Conservation (phyloP, 2,888 invertebrate genomes). For the Sarcophaga subvicina region DNA sequence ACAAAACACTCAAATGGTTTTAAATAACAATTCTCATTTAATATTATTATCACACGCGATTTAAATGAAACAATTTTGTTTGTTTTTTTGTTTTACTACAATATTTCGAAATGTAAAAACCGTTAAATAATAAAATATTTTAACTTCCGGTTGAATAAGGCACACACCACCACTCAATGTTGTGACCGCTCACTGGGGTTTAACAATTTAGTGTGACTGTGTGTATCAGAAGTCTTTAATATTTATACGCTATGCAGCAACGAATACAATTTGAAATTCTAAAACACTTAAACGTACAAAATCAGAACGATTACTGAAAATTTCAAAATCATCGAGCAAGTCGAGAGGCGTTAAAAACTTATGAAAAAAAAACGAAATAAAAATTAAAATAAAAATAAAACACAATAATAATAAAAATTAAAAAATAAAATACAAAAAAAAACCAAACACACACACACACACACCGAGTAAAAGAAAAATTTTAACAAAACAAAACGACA, state of each 20-base stretch:
- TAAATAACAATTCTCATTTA: slow-evolving; percentile 14
- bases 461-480: slow-evolving; percentile 49
- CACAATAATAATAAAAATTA: background rate
- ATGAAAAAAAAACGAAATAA: slow-evolving; percentile 49
- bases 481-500: slow-evolving; percentile 60
- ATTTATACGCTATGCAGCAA: background rate
- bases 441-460: background rate
- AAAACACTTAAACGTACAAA: slow-evolving; percentile 76
- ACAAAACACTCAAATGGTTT: slow-evolving; percentile 23
- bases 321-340: slow-evolving; percentile 69
- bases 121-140: slow-evolving; percentile 27
- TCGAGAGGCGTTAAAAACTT: slow-evolving; percentile 63
- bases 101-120: slow-evolving; percentile 21
- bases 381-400: slow-evolving; percentile 58
- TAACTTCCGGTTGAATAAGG: slow-evolving; percentile 36
- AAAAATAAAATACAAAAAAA: too few relatives aligned
- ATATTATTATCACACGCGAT: slow-evolving; percentile 60
- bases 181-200: slow-evolving; percentile 34
- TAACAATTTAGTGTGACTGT: slow-evolving; percentile 59
- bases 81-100: slow-evolving; percentile 3
- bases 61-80: slow-evolving; percentile 9
- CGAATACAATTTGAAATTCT: background rate
- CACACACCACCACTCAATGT: slow-evolving; percentile 38
- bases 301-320: slow-evolving; percentile 80
- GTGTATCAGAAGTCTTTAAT: background rate